A percentile compares a stretch with the other conserved stretches of the same genome.
These are phyloP conservation scores for Athalia circularis DNA, from an alignment of 2,888 invertebrate species.

Conservation along the genomic window DNA sequence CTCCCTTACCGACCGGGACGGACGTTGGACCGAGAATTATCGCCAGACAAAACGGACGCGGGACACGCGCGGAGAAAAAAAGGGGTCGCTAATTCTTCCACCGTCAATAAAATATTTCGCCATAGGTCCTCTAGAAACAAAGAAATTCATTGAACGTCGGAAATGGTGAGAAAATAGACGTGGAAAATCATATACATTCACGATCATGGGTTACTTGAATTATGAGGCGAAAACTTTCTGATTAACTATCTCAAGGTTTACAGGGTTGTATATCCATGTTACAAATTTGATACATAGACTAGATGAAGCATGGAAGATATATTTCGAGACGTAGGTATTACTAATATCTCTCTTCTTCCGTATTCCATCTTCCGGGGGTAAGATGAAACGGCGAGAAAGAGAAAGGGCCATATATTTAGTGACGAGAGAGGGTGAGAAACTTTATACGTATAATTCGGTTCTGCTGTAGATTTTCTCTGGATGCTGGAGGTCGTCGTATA, in stretches of 20 bases:
- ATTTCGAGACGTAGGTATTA: conserved; percentile 22
- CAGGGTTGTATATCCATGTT: not conserved
- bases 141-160: too few relatives aligned
- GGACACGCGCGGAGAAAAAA: too few relatives aligned
- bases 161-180: too few relatives aligned
- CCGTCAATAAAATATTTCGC: too few relatives aligned
- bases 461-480: too few relatives aligned
- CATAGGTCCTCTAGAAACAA: too few relatives aligned
- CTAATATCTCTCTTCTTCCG: conserved; percentile 27
- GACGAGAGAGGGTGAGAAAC: conserved; percentile 36
- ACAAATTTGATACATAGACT: conserved; percentile 16
- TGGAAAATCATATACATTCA: not conserved
- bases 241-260: conserved; percentile 25
- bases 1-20: too few relatives aligned
- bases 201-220: not conserved
- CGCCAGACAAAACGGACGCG: too few relatives aligned
- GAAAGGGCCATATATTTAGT: not conserved
- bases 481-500: too few relatives aligned
- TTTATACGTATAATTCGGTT: conserved; percentile 16
- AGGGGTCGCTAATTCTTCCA: too few relatives aligned
- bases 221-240: conserved; percentile 24
- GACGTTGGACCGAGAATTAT: too few relatives aligned
- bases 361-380: conserved; percentile 21
- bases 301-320: conserved; percentile 18
- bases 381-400: too few relatives aligned